Base-by-base conservation (phyloP, 2,797 vertebrate genomes). In the Diplodus sargus region DNA sequence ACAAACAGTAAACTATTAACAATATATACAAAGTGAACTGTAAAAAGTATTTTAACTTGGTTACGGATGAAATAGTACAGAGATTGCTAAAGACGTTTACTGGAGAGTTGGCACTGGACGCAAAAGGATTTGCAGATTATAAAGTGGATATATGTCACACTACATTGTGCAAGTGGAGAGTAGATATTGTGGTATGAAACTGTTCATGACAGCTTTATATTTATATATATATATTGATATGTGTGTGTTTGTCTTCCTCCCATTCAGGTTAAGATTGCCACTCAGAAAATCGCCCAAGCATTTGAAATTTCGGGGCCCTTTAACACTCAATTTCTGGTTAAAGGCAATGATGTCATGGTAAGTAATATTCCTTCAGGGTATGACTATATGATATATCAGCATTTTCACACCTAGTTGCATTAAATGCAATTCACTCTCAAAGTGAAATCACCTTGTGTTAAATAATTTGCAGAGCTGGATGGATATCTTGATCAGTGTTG, bases 231-330 rank as follows among this genome's bases (percentile, higher is more conserved):
- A 34, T 71, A 28, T 80, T 67, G 17, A 68, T 72, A 59, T 76
- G 8, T 73, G 23, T 79, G 28, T 83, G 9, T 70, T 73, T 18
- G 42, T 85, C 78, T 70, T 59, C 54, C 61, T n/a, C 74, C 69
- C 76, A 75, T 71, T 67, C 70, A 98, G 98, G 95, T 98, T 78
- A 99, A 99, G 91, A 93, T 91, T 78, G 96, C 96, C 70, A 97
- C 97, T 48, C 92, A 92, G 76, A 99, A 97, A 95, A 98, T 99
- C 60, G 97, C 97, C 0, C 94, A 95, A 78, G 97, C 96, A 42
- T 98, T 98, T 94, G 95, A 96, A 84, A 99, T 99, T 94, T 98
- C 97, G 47, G 97, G 98, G 22, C 98, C 97, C 0, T 99, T 99
- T 90, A 99, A 99, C 68, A 95, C 97, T 74, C 98, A 98, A 60